Evolutionary conservation across 2,113 vertebrate genomes (phyloP).

Genomic region (Archocentrus centrarchus): DNA sequence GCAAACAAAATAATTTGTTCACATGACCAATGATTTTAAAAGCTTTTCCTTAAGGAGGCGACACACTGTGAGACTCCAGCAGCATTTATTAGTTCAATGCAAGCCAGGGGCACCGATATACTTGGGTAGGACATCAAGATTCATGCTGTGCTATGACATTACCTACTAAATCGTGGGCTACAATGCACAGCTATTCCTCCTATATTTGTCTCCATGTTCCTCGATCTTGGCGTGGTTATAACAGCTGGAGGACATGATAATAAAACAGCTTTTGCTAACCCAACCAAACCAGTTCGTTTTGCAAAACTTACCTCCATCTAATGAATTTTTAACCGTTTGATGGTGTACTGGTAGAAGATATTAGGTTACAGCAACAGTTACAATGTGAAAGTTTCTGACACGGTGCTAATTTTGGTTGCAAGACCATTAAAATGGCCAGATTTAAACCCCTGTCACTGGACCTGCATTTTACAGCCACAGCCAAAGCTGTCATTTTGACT

Average conservation of each 20-base stretch:
- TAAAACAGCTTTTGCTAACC: not conserved
- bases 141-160: not conserved
- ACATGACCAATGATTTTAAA: not conserved
- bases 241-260: not conserved
- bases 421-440: not conserved
- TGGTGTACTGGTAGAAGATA: too few relatives aligned
- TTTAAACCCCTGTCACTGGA: not conserved
- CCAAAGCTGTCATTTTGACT: not conserved
- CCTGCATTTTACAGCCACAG: too few relatives aligned
- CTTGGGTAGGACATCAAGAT: not conserved
- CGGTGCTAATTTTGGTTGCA: not conserved
- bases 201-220: not conserved
- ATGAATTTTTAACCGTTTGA: too few relatives aligned
- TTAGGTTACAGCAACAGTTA: not conserved
- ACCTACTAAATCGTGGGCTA: not conserved
- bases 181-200: not conserved
- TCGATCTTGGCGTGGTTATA: not conserved
- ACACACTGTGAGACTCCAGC: too few relatives aligned
- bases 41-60: not conserved
- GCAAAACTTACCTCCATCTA: too few relatives aligned
- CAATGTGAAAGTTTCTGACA: not conserved
- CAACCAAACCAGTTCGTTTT: not conserved
- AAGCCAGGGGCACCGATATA: not conserved
- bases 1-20: not conserved
- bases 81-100: not conserved